Base-by-base conservation (phyloP, 2,113 vertebrate genomes). In the Anseranas semipalmata region DNA sequence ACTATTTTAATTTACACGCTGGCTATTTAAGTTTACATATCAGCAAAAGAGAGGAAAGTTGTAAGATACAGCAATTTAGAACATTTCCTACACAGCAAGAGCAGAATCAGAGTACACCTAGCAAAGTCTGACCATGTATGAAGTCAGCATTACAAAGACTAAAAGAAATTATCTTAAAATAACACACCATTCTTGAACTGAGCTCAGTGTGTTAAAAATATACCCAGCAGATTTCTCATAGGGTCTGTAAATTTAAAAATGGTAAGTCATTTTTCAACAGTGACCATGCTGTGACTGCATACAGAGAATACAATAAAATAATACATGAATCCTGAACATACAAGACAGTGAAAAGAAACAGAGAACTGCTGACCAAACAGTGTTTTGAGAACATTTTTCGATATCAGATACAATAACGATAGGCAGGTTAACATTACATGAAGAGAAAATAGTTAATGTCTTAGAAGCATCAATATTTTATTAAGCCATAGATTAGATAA, bases 401-500 rank as follows among this genome's bases (percentile, higher is more conserved):
- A 45, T 91, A 91, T 62, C 48, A 70, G 53, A 79, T 41, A 50
- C 21, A 72, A 87, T 89, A 92, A 66, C 70, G 76, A 89, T 50
- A 87, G 37, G 37, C 45, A 53, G 59, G 19, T 52, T 75, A 73
- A 43, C 39, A 91, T 50, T 19, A 72, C 48, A 88, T 9, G 48
- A 89, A 2, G 3, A 90, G 50, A 85, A 90, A 52, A 87, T 28
- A 78, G 65, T 27, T 59, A 67, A 92, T n/a, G 39, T 70, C 86
- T 88, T 62, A 63, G 80, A 87, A 87, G 80, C 74, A 93, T 39
- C 62, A 90, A 43, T 89, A 96, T 82, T 93, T 85, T 91, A 85
- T 92, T 87, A 89, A 93, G 48, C 33, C 48, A 16, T 16, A 87
- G 77, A 93, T 93, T 93, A 96, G 96, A 92, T 89, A 96, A 82